Percentiles rank a stretch among this genome's conserved stretches.
phyloP scores from a whole-genome alignment of 2,888 invertebrate genomes.

The Gasteruption jaculator region DNA sequence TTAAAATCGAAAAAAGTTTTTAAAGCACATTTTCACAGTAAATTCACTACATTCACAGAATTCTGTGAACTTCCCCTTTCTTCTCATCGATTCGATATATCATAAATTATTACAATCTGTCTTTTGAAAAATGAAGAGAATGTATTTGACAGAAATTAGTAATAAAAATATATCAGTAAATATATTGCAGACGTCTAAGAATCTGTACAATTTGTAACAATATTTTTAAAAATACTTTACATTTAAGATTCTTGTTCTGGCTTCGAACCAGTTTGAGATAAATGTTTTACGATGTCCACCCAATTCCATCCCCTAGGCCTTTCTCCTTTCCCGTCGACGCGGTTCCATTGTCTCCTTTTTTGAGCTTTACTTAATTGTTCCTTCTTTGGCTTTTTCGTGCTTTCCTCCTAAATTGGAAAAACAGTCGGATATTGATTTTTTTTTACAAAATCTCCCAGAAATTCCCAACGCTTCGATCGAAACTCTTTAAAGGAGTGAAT shows the following conservation, averaged over 20 bases:
- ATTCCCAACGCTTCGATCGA: constrained; percentile 8
- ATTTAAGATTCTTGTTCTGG: constrained; percentile 47
- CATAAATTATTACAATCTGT: no score
- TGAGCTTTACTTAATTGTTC: constrained; percentile 89
- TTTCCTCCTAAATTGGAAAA: constrained; percentile 38
- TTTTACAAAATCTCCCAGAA: no score
- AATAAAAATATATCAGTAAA: constrained; percentile 32
- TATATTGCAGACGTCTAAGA: constrained; percentile 35
- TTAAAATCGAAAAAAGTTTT: no score
- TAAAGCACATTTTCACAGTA: no score
- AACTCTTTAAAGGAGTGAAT: constrained; percentile 6
- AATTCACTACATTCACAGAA: no score
- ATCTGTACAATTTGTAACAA: constrained; percentile 32
- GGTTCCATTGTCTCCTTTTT: constrained; percentile 84
- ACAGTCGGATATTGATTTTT: no score
- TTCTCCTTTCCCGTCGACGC: constrained; percentile 78
- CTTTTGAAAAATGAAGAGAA: not conserved
- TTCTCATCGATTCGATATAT: no score
- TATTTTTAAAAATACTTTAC: constrained; percentile 20
- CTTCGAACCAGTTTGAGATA: constrained; percentile 73
- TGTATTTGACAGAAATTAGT: not conserved
- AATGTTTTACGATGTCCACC: constrained; percentile 94
- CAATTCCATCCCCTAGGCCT: constrained; percentile 88
- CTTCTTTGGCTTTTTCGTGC: constrained; percentile 65
- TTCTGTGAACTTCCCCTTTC: no score